Evolutionary conservation across 2,888 invertebrate species (phyloP).

Genomic region (Pilophorus perplexus): DNA sequence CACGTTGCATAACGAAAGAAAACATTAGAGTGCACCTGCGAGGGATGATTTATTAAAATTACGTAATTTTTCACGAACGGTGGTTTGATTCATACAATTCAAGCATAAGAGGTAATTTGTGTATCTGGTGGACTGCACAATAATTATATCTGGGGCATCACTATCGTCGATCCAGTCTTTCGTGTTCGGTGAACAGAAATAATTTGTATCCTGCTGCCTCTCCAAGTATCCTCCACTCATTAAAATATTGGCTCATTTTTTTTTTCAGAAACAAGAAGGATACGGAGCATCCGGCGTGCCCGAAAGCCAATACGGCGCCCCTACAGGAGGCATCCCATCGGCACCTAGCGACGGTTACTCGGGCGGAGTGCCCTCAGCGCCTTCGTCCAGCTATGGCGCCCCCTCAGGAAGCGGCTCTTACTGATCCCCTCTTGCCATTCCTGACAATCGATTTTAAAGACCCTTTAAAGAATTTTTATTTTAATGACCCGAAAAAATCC

Average conservation of each 20-base stretch:
- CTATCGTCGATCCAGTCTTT: too few species aligned
- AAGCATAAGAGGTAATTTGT: too few species aligned
- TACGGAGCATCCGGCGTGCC: conserved; percentile 57
- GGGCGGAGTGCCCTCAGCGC: conserved; percentile 52
- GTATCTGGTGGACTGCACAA: too few species aligned
- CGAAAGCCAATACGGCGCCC: conserved; percentile 58
- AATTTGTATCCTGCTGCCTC: too few species aligned
- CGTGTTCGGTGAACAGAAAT: too few species aligned
- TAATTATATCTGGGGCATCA: too few species aligned
- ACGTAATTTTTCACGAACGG: not conserved
- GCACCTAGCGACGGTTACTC: conserved; percentile 61
- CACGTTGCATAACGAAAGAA: conserved; percentile 3
- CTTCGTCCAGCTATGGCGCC: conserved; percentile 42
- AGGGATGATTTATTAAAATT: not conserved
- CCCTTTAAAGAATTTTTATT: too few species aligned
- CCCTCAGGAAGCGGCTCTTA: conserved; percentile 42
- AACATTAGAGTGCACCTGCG: conserved; percentile 5
- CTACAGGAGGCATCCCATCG: conserved; percentile 50
- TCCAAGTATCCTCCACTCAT: too few species aligned
- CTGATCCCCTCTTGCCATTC: conserved; percentile 30
- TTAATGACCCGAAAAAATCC: too few species aligned
- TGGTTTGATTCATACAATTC: not conserved
- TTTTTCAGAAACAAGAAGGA: conserved; percentile 59
- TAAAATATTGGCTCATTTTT: too few species aligned
- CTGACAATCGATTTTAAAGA: too few species aligned